Evolutionary conservation across 2,888 invertebrate genomes (phyloP).

Genomic region (Gisinianus flammeolus): DNA sequence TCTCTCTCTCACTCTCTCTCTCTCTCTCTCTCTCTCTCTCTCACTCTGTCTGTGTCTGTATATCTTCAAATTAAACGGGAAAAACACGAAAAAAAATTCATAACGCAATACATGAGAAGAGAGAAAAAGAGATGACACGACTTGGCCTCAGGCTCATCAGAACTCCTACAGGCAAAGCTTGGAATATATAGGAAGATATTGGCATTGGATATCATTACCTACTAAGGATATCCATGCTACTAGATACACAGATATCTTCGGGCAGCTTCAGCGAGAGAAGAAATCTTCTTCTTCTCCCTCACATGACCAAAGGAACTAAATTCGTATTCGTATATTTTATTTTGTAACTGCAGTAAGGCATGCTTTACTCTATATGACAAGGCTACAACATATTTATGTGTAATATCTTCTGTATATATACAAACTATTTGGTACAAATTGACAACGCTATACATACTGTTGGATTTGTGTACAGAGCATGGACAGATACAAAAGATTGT

Average conservation of each 20-base stretch:
- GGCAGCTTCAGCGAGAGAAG: not conserved
- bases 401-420: not conserved
- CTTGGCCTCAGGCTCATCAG: conserved; percentile 18
- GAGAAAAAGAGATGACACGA: conserved; percentile 35
- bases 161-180: not conserved
- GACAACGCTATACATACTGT: not conserved
- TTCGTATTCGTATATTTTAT: not conserved
- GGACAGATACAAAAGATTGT: not conserved
- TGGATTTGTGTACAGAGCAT: not conserved
- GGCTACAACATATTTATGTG: not conserved
- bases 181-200: not conserved
- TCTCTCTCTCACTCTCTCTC: not conserved
- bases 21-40: not conserved
- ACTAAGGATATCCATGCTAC: not conserved
- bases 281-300: no score
- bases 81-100: conserved; percentile 17
- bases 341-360: no score
- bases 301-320: no score
- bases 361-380: not conserved
- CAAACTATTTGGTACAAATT: not conserved
- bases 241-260: not conserved
- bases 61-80: not conserved
- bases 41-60: not conserved
- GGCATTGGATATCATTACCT: not conserved
- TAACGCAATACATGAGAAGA: conserved; percentile 17